Evolutionary conservation across 2,888 invertebrate genomes (phyloP).

Genomic region (Cryptus armator): DNA sequence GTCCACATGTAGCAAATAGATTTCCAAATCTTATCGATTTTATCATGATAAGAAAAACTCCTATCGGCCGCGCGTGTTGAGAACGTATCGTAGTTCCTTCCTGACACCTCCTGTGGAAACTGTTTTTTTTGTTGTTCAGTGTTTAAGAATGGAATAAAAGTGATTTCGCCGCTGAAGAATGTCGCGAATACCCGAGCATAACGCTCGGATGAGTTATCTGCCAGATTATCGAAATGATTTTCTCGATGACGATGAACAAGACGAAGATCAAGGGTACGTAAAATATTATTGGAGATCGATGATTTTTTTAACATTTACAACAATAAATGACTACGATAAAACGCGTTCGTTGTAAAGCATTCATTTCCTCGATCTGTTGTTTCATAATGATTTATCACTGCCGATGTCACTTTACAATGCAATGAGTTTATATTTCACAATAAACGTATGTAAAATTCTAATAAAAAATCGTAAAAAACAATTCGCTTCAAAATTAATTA

Average conservation of each 20-base stretch:
- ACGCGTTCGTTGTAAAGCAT: too few species aligned
- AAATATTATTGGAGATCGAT: background rate
- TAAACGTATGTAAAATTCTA: too few species aligned
- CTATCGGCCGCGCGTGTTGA: slow-evolving; percentile 43
- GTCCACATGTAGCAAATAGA: slow-evolving; percentile 20
- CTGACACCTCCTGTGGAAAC: slow-evolving; percentile 28
- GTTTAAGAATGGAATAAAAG: slow-evolving; percentile 13
- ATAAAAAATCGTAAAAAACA: too few species aligned
- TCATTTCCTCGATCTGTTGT: too few species aligned
- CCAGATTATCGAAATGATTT: slow-evolving; percentile 50
- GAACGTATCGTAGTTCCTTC: background rate
- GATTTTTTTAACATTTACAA: background rate
- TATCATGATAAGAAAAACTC: slow-evolving; percentile 55
- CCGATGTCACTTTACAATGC: too few species aligned
- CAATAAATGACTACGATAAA: background rate
- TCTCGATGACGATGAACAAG: slow-evolving; percentile 63
- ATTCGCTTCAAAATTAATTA: too few species aligned
- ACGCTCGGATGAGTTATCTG: slow-evolving; percentile 55
- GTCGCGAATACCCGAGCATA: slow-evolving; percentile 26
- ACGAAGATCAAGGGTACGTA: slow-evolving; percentile 58
- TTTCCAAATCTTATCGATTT: slow-evolving; percentile 62
- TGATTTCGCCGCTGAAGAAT: slow-evolving; percentile 20
- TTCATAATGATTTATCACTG: too few species aligned
- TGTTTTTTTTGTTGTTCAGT: slow-evolving; percentile 20
- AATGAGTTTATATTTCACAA: too few species aligned